Percentiles rank a stretch among this genome's conserved stretches.
Evolutionary conservation across 2,113 vertebrate genomes (phyloP).

Genomic region (Coreoperca whiteheadi): DNA sequence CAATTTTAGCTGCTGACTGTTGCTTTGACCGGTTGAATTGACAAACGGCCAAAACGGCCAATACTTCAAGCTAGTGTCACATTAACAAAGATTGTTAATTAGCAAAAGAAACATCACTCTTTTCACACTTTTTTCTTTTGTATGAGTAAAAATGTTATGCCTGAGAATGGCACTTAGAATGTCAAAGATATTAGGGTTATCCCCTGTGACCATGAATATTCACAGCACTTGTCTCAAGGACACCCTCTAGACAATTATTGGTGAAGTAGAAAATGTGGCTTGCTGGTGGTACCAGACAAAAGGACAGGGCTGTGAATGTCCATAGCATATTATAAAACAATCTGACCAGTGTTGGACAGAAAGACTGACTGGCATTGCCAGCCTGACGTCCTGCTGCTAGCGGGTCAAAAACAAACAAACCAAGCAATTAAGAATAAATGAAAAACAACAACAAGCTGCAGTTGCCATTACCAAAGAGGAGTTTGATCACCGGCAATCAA

Average conservation of each 20-base stretch:
- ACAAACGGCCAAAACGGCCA: not conserved
- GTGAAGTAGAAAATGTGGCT: not conserved
- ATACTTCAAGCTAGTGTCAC: not conserved
- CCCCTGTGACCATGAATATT: not conserved
- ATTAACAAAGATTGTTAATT: too few species aligned
- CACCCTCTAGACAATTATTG: not conserved
- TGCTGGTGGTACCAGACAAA: not conserved
- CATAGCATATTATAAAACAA: not conserved
- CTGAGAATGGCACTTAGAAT: not conserved
- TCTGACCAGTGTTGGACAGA: not conserved
- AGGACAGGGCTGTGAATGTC: not conserved
- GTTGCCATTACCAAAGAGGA: constrained; percentile 6
- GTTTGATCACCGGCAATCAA: constrained; percentile 36
- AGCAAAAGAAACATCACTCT: too few species aligned
- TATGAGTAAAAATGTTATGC: not conserved
- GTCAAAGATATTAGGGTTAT: not conserved
- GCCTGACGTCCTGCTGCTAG: not conserved
- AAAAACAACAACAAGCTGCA: constrained; percentile 5
- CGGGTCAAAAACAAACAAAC: not conserved
- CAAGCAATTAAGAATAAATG: not conserved
- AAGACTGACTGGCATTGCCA: not conserved
- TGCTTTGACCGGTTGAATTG: not conserved
- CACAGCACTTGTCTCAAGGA: not conserved
- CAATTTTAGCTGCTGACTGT: not conserved
- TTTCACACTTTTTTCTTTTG: not conserved